A percentile compares a stretch with the other conserved stretches of the same genome.
Conservation (phyloP, 2,888 invertebrate genomes). For the Phengaris alcon region DNA sequence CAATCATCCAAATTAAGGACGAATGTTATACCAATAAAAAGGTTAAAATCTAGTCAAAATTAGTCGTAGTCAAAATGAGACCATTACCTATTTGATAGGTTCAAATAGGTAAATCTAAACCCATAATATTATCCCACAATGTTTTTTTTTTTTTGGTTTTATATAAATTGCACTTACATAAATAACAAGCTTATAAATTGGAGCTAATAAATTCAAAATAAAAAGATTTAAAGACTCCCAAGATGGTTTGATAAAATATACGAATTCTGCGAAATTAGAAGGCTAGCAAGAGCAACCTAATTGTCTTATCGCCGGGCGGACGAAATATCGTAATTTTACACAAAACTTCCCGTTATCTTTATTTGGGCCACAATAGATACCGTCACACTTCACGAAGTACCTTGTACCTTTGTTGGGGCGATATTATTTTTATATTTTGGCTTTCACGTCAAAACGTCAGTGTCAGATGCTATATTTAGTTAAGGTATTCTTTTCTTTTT, state of each 20-base stretch:
- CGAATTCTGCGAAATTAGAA: background rate
- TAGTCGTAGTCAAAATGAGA: no score
- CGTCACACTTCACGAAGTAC: background rate
- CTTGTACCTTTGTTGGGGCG: slow-evolving; percentile 11
- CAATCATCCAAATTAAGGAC: no score
- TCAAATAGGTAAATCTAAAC: no score
- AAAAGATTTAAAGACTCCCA: slow-evolving; percentile 8
- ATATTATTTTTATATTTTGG: slow-evolving; percentile 13
- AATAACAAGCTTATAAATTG: background rate
- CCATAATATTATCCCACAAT: no score
- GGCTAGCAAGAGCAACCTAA: background rate
- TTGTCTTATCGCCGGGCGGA: slow-evolving; percentile 8
- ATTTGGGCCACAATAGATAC: slow-evolving; percentile 6
- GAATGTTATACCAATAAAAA: no score
- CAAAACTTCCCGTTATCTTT: slow-evolving; percentile 19
- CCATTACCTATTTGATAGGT: no score
- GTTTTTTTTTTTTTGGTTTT: background rate
- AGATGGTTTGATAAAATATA: slow-evolving; percentile 9
- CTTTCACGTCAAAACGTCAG: slow-evolving; percentile 12
- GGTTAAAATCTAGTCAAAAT: no score
- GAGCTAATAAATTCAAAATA: background rate
- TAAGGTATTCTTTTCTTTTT: background rate
- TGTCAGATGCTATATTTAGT: background rate
- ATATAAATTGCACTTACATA: background rate
- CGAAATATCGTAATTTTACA: slow-evolving; percentile 4